Conservation (phyloP, 2,888 invertebrate genomes). For the Torymus auratus region DNA sequence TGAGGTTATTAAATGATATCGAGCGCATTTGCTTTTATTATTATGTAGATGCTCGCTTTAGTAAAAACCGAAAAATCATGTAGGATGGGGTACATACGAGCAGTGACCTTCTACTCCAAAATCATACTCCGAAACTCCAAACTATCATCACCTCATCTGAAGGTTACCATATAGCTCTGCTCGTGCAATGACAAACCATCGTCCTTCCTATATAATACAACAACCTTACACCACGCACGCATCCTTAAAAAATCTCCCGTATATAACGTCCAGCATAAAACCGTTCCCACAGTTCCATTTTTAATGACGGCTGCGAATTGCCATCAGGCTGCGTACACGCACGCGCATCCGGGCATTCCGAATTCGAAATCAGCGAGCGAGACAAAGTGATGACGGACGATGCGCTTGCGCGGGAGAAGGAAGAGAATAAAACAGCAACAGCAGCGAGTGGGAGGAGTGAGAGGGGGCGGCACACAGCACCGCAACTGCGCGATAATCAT, state of each 20-base stretch:
- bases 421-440: background rate
- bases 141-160: too few species aligned
- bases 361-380: slow-evolving; percentile 56
- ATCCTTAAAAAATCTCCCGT: background rate
- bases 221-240: too few species aligned
- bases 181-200: too few species aligned
- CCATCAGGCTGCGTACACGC: slow-evolving; percentile 8
- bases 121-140: too few species aligned
- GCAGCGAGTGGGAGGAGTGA: background rate
- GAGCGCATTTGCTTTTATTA: too few species aligned
- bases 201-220: too few species aligned
- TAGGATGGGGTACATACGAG: too few species aligned
- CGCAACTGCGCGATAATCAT: background rate
- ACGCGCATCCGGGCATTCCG: slow-evolving; percentile 51
- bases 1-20: too few species aligned
- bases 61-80: too few species aligned
- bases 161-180: too few species aligned
- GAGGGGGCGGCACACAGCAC: background rate
- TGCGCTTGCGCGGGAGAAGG: slow-evolving; percentile 12
- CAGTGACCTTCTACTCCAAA: too few species aligned
- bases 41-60: too few species aligned
- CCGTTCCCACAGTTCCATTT: slow-evolving; percentile 52
- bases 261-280: background rate
- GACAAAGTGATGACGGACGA: slow-evolving; percentile 44
- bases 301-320: slow-evolving; percentile 55